These are phyloP conservation scores for Beroe ovata DNA, from an alignment of 37 sponge, comb jelly and placozoan genomes.

Conservation along the genomic window DNA sequence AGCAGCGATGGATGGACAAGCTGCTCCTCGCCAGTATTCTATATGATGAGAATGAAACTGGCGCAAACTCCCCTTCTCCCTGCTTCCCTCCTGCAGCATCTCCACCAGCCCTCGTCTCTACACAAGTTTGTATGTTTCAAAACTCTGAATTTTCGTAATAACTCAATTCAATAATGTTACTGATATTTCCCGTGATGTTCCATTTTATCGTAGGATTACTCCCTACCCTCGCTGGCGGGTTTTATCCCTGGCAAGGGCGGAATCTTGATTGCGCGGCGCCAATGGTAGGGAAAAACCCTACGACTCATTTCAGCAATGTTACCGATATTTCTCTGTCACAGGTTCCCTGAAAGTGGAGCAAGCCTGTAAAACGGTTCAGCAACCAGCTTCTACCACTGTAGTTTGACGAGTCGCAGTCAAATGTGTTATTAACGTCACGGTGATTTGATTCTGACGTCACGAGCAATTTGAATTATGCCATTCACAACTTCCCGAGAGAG, in stretches of 20 bases:
- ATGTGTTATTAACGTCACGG: too few species aligned
- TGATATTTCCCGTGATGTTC: too few species aligned
- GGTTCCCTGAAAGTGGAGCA: neutral
- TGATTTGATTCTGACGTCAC: too few species aligned
- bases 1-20: conserved; percentile 66
- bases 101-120: neutral
- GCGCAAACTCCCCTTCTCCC: neutral
- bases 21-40: conserved; percentile 33
- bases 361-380: too few species aligned
- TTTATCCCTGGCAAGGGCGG: too few species aligned
- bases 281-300: too few species aligned
- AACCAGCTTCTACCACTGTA: neutral
- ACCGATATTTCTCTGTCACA: too few species aligned
- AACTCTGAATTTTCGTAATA: neutral
- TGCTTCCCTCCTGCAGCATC: neutral
- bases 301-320: too few species aligned
- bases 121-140: neutral
- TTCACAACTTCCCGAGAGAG: neutral
- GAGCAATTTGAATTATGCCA: too few species aligned
- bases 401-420: neutral
- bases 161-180: too few species aligned
- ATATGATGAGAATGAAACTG: conserved; percentile 28
- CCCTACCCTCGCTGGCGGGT: neutral
- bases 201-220: neutral
- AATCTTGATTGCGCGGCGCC: too few species aligned